Conservation (phyloP, 2,113 vertebrate species). For the Cacatua alba region DNA sequence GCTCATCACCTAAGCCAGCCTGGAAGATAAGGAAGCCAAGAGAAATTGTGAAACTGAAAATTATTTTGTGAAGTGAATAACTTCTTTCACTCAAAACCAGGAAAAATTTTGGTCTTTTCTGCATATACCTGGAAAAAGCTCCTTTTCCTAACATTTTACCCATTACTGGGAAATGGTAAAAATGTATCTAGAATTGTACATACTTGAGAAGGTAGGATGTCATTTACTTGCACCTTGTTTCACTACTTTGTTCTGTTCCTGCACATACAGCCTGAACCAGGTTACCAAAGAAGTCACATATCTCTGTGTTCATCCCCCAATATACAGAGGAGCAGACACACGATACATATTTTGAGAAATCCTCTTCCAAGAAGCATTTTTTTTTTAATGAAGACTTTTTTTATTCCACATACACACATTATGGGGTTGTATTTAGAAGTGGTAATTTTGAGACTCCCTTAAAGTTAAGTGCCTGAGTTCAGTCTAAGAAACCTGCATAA, state of each 20-base stretch:
- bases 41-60: background rate
- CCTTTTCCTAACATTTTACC: background rate
- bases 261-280: background rate
- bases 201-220: background rate
- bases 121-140: background rate
- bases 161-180: background rate
- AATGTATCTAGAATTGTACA: background rate
- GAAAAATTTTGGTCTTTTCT: background rate
- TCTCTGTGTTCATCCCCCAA: background rate
- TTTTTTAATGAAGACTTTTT: background rate
- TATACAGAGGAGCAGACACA: background rate
- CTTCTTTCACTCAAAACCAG: background rate
- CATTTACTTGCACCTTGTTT: background rate
- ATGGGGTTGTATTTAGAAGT: background rate
- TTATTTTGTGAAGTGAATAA: background rate
- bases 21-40: background rate
- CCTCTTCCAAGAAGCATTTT: background rate
- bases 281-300: background rate
- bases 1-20: background rate
- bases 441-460: background rate
- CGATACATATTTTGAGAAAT: rapidly evolving
- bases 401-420: background rate
- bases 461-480: background rate
- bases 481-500: background rate
- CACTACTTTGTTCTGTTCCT: background rate